phyloP scores from a whole-genome alignment of 2,113 vertebrate species.

The Pituophis catenifer region DNA sequence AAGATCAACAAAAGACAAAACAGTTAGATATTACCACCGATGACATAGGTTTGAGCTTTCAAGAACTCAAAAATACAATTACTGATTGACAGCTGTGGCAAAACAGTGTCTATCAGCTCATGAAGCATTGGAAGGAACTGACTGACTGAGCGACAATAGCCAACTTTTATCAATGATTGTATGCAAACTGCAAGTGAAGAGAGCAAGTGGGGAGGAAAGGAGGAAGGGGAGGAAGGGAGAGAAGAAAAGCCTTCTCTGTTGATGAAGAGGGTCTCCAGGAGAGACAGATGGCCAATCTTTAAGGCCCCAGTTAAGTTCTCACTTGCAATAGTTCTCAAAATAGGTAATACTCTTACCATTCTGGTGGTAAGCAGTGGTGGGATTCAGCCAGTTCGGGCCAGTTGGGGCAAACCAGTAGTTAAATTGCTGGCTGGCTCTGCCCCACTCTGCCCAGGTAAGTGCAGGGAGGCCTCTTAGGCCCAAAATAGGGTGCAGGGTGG shows the following conservation, averaged over 20 bases:
- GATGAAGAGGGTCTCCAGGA: neutral
- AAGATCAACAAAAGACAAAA: neutral
- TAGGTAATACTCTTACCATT: neutral
- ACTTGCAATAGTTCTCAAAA: neutral
- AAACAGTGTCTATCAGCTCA: neutral
- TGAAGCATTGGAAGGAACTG: too few relatives aligned
- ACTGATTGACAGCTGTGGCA: neutral
- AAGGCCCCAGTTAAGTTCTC: neutral
- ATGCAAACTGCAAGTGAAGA: neutral
- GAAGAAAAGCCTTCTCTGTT: neutral
- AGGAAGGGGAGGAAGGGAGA: neutral
- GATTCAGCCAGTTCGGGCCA: too few relatives aligned
- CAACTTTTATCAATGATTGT: neutral
- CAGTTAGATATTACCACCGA: neutral
- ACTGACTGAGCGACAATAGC: too few relatives aligned
- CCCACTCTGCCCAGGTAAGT: too few relatives aligned
- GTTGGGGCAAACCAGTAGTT: too few relatives aligned
- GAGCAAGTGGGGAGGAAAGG: neutral
- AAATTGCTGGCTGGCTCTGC: too few relatives aligned
- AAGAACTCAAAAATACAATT: neutral
- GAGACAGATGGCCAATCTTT: neutral
- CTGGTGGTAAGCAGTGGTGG: too few relatives aligned
- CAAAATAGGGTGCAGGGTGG: too few relatives aligned
- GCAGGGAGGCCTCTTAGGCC: too few relatives aligned
- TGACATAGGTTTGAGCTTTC: neutral